These are phyloP conservation scores for Clinocottus analis DNA, from an alignment of 2,113 vertebrate genomes.

Conservation along the genomic window DNA sequence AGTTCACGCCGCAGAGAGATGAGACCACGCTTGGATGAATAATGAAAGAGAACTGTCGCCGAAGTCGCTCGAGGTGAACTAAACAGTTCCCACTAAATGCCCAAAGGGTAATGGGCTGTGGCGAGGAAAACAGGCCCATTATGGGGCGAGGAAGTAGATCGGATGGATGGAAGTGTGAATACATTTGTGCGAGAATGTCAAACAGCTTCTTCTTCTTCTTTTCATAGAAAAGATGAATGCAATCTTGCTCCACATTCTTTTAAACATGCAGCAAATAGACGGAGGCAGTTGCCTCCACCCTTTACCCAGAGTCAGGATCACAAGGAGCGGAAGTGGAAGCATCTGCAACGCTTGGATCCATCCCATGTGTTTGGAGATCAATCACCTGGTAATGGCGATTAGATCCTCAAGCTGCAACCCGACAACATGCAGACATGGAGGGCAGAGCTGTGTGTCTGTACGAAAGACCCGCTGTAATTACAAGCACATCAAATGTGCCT, in stretches of 20 bases:
- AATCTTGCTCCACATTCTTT: neutral
- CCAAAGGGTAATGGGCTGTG: slow-evolving; percentile 52
- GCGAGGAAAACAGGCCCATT: slow-evolving; percentile 28
- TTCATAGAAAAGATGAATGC: neutral
- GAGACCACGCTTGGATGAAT: slow-evolving; percentile 51
- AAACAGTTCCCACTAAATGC: slow-evolving; percentile 49
- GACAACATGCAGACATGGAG: slow-evolving; percentile 49
- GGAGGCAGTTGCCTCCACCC: slow-evolving; percentile 1
- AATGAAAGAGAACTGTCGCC: slow-evolving; percentile 57
- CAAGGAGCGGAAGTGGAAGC: slow-evolving; percentile 21
- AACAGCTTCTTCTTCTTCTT: neutral
- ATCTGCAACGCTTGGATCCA: slow-evolving; percentile 21
- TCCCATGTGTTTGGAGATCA: slow-evolving; percentile 64
- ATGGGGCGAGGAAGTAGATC: slow-evolving; percentile 23
- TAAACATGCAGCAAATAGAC: neutral
- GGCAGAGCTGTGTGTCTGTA: slow-evolving; percentile 31
- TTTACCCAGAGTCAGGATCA: slow-evolving; percentile 27
- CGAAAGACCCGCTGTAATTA: slow-evolving; percentile 50
- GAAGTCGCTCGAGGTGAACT: slow-evolving; percentile 51
- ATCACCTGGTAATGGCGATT: slow-evolving; percentile 62
- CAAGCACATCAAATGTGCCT: slow-evolving; percentile 33
- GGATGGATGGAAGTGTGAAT: neutral
- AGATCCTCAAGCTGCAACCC: slow-evolving; percentile 48
- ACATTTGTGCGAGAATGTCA: neutral
- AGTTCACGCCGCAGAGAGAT: slow-evolving; percentile 53